Evolutionary conservation across 2,113 vertebrate species (phyloP), one percentile per base, ranked within the genome.

Genomic region (Elephas maximus): DNA sequence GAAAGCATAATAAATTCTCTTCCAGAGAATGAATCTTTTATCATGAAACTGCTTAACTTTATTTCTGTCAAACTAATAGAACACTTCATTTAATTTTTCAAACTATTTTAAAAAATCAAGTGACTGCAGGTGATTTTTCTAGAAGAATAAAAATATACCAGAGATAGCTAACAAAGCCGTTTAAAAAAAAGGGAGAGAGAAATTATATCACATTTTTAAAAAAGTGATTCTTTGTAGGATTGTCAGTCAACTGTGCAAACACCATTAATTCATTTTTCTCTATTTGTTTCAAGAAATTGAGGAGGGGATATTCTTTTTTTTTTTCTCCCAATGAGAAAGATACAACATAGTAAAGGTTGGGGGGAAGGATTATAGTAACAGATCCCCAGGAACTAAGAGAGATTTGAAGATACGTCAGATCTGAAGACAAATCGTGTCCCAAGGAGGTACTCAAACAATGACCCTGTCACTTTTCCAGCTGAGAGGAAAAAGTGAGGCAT

Each of bases 381-480:
- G 18, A 85, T 24, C 86, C 30, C 44, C 45, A 21, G n/a, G 26
- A 77, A 76, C 30, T 86, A 71, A 93, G 57, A 91, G 1, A 23
- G 21, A 78, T 84, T 15, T 67, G 45, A 82, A 92, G 12, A 24
- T 91, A 93, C 79, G 90, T 91, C 69, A 95, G 30, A 91, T 96
- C 5, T 80, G 69, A 95, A 71, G 30, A 91, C 53, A 60, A 83
- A 73, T 5, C 92, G 41, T 15, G 28, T 76, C 79, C 14, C 67
- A 87, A 92, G 65, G 0, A 79, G 18, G 53, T 44, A 94, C 26
- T 87, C 24, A 71, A 95, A 73, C 63, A 88, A 82, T n/a, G 57
- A 83, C 18, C 18, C 10, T 44, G n/a, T 73, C 60, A 85, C 12
- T 87, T 79, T 88, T 78, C 24, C n/a, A 94, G 63, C 11, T 60